phyloP scores from a whole-genome alignment of 2,797 vertebrate genomes.

The Coranthus polyacanthus region DNA sequence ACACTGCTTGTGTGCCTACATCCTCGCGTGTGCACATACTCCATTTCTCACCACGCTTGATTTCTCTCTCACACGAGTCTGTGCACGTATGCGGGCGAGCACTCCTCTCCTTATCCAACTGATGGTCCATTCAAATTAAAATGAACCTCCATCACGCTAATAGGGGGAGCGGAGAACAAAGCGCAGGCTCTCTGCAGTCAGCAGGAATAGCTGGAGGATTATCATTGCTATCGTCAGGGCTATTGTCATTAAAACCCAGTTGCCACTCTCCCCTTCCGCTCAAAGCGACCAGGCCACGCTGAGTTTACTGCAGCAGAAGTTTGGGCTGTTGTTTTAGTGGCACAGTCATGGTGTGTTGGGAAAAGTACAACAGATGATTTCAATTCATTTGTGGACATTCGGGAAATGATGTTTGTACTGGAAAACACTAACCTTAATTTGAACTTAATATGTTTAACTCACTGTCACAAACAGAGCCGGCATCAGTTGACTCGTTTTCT shows the following conservation, averaged over 20 bases:
- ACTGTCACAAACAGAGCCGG: too few species aligned
- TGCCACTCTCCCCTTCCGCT: constrained; percentile 40
- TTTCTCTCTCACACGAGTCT: constrained; percentile 46
- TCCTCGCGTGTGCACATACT: background rate
- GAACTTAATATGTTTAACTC: too few species aligned
- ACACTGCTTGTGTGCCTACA: constrained; percentile 5
- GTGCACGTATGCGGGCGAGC: constrained; percentile 7
- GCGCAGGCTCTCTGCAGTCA: constrained; percentile 75
- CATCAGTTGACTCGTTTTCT: too few species aligned
- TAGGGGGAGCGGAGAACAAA: constrained; percentile 79
- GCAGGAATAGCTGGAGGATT: constrained; percentile 78
- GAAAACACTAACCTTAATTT: too few species aligned
- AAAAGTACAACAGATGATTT: constrained; percentile 14
- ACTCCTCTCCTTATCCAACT: constrained; percentile 67
- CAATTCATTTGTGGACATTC: constrained; percentile 34
- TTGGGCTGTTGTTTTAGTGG: constrained; percentile 13
- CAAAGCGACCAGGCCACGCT: constrained; percentile 37
- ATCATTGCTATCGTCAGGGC: constrained; percentile 71
- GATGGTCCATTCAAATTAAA: constrained; percentile 84
- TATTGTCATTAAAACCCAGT: constrained; percentile 75
- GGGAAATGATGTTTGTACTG: constrained; percentile 13
- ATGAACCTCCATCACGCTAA: constrained; percentile 81
- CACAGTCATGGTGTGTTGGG: background rate
- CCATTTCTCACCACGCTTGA: constrained; percentile 27
- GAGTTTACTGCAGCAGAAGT: constrained; percentile 48